Conservation (phyloP, 2,797 vertebrate species). For the Catharus ustulatus region DNA sequence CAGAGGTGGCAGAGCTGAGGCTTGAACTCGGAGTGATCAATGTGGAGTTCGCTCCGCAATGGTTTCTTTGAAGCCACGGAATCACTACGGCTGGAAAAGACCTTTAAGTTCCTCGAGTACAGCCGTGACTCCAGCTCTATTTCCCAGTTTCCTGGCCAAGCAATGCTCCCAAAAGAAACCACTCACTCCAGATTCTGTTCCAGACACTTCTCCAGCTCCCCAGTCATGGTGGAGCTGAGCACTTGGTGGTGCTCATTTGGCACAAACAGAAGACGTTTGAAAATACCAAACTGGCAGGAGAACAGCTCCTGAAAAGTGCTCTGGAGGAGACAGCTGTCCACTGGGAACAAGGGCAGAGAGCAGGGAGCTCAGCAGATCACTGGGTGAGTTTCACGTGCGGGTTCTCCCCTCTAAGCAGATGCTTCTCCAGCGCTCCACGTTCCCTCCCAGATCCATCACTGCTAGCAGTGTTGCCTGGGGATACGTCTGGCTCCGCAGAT, state of each 20-base stretch:
- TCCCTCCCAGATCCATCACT: slow-evolving; percentile 38
- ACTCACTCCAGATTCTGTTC: not conserved
- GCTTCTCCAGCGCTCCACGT: slow-evolving; percentile 2
- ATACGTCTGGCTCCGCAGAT: slow-evolving; percentile 55
- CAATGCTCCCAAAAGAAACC: not conserved
- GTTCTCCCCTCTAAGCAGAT: slow-evolving; percentile 17
- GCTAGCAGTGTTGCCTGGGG: slow-evolving; percentile 18
- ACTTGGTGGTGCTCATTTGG: not conserved
- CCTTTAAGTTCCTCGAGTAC: not conserved
- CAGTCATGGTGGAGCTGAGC: not conserved
- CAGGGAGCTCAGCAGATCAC: not conserved
- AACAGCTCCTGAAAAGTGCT: not conserved
- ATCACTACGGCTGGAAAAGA: not conserved
- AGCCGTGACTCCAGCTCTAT: not conserved
- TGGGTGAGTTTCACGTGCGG: not conserved
- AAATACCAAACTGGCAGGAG: not conserved
- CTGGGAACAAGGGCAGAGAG: not conserved
- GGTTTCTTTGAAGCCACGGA: not conserved
- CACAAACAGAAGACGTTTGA: not conserved
- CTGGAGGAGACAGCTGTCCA: not conserved
- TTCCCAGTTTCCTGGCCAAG: not conserved
- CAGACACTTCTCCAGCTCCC: not conserved
- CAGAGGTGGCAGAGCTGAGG: not conserved
- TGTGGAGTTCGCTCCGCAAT: not conserved
- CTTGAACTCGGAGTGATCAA: accelerated